phyloP scores from a whole-genome alignment of 2,797 vertebrate genomes.

The Xenentodon cancila region DNA sequence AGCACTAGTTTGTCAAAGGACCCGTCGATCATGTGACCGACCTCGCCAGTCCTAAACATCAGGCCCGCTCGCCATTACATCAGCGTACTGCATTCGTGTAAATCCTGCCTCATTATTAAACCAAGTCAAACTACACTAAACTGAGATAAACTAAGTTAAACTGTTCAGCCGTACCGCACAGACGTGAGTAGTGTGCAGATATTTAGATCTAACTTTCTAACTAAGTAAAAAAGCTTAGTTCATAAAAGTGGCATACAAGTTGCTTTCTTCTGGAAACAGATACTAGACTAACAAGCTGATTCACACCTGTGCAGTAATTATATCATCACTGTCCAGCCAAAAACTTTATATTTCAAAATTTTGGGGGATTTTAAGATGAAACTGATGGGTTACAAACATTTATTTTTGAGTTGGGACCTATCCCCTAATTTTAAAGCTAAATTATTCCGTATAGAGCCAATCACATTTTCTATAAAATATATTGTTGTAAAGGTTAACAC shows the following conservation, averaged over 20 bases:
- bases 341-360: slow-evolving; percentile 13
- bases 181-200: neutral
- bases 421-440: too few species aligned
- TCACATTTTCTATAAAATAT: too few species aligned
- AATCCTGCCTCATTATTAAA: too few species aligned
- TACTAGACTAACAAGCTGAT: slow-evolving; percentile 4
- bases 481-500: too few species aligned
- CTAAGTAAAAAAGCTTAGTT: slow-evolving; percentile 24
- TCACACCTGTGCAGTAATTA: slow-evolving; percentile 14
- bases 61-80: too few species aligned
- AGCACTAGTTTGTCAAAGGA: too few species aligned
- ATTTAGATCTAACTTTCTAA: neutral
- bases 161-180: neutral
- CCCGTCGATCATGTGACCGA: too few species aligned
- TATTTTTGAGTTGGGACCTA: neutral
- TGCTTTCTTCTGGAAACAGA: neutral
- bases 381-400: neutral
- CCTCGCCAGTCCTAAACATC: too few species aligned
- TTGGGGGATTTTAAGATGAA: neutral
- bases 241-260: neutral
- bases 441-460: too few species aligned
- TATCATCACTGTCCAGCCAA: slow-evolving; percentile 13
- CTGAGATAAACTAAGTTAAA: neutral
- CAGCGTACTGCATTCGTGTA: too few species aligned
- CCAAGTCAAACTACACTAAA: too few species aligned